These are phyloP conservation scores for Tanytarsus gracilentus DNA, from an alignment of 2,888 invertebrate genomes.

Conservation along the genomic window DNA sequence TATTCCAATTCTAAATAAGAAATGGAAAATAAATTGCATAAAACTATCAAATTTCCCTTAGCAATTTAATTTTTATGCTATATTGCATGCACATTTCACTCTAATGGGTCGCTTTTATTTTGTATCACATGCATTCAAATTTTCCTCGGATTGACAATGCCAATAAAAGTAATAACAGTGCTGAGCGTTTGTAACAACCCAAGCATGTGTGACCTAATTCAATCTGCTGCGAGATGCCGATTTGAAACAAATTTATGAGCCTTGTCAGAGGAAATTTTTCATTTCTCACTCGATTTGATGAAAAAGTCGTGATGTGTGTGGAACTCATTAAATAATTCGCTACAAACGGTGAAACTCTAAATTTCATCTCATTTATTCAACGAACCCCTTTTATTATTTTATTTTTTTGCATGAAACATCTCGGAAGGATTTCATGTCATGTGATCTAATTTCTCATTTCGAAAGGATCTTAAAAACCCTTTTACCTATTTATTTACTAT, in stretches of 20 bases:
- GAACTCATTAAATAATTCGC: too few relatives aligned
- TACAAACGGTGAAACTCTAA: neutral
- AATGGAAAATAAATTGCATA: too few relatives aligned
- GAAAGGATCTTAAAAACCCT: too few relatives aligned
- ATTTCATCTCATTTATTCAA: neutral
- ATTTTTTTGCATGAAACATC: neutral
- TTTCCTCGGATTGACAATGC: too few relatives aligned
- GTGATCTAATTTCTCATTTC: constrained; percentile 13
- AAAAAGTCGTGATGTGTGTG: neutral
- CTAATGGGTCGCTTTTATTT: too few relatives aligned
- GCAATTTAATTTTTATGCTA: too few relatives aligned
- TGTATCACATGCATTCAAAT: too few relatives aligned
- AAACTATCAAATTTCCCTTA: too few relatives aligned
- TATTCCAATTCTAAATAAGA: too few relatives aligned
- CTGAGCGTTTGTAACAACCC: neutral
- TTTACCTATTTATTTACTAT: neutral
- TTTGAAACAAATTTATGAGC: constrained; percentile 11
- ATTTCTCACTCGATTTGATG: neutral
- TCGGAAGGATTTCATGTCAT: neutral
- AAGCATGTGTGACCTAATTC: constrained; percentile 20
- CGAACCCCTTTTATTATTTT: neutral
- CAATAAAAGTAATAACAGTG: too few relatives aligned
- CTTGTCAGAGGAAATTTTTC: constrained; percentile 15
- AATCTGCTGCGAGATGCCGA: neutral
- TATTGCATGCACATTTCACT: too few relatives aligned